Conservation (phyloP, 2,113 vertebrate species). For the Coryphaenoides rupestris region DNA sequence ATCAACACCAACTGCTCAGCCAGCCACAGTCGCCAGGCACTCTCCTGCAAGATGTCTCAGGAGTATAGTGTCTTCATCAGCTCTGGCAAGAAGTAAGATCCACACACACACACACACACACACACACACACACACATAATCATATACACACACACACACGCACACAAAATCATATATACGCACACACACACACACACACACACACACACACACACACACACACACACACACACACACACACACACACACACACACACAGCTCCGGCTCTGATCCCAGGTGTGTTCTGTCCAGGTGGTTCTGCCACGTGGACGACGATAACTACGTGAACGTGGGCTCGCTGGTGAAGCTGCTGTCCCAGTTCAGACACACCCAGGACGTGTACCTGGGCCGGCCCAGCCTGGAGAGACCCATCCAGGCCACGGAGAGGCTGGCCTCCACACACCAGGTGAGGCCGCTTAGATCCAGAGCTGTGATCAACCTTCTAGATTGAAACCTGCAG, state of each 20-base stretch:
- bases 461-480: too few relatives aligned
- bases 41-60: conserved; percentile 93
- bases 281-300: conserved; percentile 82
- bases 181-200: not conserved
- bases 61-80: conserved; percentile 86
- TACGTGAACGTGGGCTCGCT: conserved; percentile 81
- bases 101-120: not conserved
- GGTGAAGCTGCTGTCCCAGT: conserved; percentile 81
- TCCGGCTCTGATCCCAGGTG: not conserved
- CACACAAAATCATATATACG: not conserved
- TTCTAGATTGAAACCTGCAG: too few relatives aligned
- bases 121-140: not conserved
- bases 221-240: not conserved
- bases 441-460: conserved; percentile 73
- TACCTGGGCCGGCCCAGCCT: conserved; percentile 91
- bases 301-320: conserved; percentile 91
- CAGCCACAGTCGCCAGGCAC: conserved; percentile 85
- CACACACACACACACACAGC: too few relatives aligned
- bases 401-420: conserved; percentile 87
- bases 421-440: conserved; percentile 73
- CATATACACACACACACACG: not conserved
- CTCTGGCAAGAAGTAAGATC: conserved; percentile 84
- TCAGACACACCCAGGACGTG: conserved; percentile 78
- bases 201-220: not conserved
- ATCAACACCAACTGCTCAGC: conserved; percentile 92